phyloP scores from a whole-genome alignment of 1,140 invertebrate species.

The Tribolium madens region DNA sequence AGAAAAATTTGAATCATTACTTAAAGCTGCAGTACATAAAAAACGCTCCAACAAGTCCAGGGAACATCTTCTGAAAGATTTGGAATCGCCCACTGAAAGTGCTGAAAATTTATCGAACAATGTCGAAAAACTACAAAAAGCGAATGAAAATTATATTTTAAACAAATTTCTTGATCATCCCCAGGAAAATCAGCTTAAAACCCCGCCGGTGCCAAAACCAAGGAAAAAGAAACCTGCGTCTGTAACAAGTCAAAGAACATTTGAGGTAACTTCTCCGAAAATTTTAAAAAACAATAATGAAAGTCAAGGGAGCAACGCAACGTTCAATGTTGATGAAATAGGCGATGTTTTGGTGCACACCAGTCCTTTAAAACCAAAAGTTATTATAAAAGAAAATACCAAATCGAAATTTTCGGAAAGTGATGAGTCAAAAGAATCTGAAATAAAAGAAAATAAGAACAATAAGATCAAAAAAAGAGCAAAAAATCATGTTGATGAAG shows the following conservation, averaged over 20 bases:
- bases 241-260: slow-evolving; percentile 39
- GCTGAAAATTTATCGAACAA: slow-evolving; percentile 16
- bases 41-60: neutral
- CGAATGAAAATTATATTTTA: slow-evolving; percentile 53
- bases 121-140: neutral
- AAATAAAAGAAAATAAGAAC: neutral
- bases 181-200: slow-evolving; percentile 6
- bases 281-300: slow-evolving; percentile 5
- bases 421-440: slow-evolving; percentile 5
- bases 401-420: slow-evolving; percentile 7
- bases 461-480: slow-evolving; percentile 6
- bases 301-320: neutral
- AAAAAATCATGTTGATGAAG: slow-evolving; percentile 12
- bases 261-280: slow-evolving; percentile 47
- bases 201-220: slow-evolving; percentile 53
- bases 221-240: slow-evolving; percentile 47
- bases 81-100: neutral
- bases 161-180: slow-evolving; percentile 53
- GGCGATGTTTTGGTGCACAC: slow-evolving; percentile 38
- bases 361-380: slow-evolving; percentile 19
- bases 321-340: slow-evolving; percentile 41
- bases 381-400: neutral
- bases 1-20: slow-evolving; percentile 52
- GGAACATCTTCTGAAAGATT: slow-evolving; percentile 21
- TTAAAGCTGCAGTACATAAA: slow-evolving; percentile 49